A percentile compares a stretch with the other conserved stretches of the same genome.
Conservation (phyloP, 2,113 vertebrate species). For the Myiopsitta monachus region DNA sequence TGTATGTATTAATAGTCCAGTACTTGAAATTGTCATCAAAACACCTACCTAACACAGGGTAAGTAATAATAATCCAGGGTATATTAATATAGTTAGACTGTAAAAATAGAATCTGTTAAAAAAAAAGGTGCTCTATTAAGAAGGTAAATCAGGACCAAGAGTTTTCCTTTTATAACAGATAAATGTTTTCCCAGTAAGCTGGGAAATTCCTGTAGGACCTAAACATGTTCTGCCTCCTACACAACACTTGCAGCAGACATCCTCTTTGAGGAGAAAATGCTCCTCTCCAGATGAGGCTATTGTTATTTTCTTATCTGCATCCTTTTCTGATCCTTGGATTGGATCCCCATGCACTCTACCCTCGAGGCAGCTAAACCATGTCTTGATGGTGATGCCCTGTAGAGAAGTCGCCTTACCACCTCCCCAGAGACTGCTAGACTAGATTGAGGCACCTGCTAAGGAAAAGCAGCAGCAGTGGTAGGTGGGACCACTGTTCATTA, state of each 20-base stretch:
- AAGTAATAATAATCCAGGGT: neutral
- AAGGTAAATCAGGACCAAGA: neutral
- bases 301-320: neutral
- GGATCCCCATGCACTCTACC: neutral
- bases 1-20: neutral
- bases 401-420: neutral
- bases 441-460: neutral
- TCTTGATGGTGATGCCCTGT: neutral
- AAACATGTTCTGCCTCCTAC: neutral
- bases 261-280: neutral
- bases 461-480: neutral
- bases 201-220: slow-evolving; percentile 14
- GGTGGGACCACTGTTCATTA: neutral
- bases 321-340: too few relatives aligned
- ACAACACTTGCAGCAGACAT: neutral
- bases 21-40: neutral
- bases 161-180: slow-evolving; percentile 1
- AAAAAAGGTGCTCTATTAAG: neutral
- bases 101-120: neutral
- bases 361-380: neutral
- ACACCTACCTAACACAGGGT: neutral
- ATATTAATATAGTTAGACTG: neutral
- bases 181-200: neutral
- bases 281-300: neutral
- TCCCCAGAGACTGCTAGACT: neutral